Percentiles rank a stretch among this genome's conserved stretches.
Conservation (phyloP, 1,140 invertebrate genomes). For the Augochlora pura region DNA sequence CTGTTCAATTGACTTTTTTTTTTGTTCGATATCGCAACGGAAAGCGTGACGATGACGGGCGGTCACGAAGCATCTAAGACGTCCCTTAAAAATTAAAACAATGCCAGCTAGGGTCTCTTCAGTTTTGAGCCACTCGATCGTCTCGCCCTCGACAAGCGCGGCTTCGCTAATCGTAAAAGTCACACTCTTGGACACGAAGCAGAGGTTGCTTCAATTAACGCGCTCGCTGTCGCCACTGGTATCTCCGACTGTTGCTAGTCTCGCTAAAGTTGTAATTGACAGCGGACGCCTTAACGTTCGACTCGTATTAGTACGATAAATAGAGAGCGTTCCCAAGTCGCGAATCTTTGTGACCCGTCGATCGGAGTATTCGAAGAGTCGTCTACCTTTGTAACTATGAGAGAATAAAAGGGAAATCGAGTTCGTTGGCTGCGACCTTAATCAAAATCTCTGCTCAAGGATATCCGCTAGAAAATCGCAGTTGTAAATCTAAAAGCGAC, state of each 20-base stretch:
- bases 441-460: too few relatives aligned
- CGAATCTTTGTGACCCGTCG: not conserved
- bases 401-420: too few relatives aligned
- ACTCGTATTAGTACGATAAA: constrained; percentile 14
- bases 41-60: not conserved
- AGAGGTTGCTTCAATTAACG: constrained; percentile 7
- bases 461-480: too few relatives aligned
- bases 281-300: constrained; percentile 28
- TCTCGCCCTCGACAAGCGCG: not conserved
- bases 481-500: too few relatives aligned
- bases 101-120: constrained; percentile 7
- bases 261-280: constrained; percentile 26
- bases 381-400: too few relatives aligned
- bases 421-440: too few relatives aligned
- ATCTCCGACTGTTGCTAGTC: not conserved
- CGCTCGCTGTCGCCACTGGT: constrained; percentile 14
- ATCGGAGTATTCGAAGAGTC: too few relatives aligned
- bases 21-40: constrained; percentile 9
- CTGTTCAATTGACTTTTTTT: constrained; percentile 24
- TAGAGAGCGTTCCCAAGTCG: constrained; percentile 3
- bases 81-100: not conserved
- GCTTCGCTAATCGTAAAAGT: constrained; percentile 1
- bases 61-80: not conserved
- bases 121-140: constrained; percentile 18
- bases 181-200: constrained; percentile 20